phyloP scores from a whole-genome alignment of 2,888 invertebrate species.

The Leptarthrus brevirostris region DNA sequence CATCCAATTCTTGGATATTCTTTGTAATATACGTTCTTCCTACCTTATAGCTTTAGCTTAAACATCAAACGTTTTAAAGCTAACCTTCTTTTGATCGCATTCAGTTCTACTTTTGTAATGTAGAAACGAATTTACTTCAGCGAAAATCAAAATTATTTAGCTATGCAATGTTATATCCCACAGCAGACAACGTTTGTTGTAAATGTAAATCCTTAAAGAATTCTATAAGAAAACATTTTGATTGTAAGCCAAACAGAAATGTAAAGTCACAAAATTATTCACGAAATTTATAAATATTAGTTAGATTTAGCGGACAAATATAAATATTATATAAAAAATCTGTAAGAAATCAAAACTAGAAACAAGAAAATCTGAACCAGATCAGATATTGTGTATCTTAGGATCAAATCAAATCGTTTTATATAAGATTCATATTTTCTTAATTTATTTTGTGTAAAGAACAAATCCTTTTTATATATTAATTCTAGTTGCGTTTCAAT shows the following conservation, averaged over 20 bases:
- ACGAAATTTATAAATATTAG: slow-evolving; percentile 28
- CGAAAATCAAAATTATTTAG: slow-evolving; percentile 12
- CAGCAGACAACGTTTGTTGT: neutral
- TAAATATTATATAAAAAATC: neutral
- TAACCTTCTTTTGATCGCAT: neutral
- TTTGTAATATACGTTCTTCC: no score
- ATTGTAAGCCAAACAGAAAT: neutral
- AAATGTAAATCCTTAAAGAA: neutral
- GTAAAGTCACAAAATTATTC: slow-evolving; percentile 39
- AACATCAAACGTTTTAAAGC: no score
- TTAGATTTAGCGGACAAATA: slow-evolving; percentile 3
- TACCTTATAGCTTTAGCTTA: no score
- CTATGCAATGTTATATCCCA: neutral
- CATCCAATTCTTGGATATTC: neutral
- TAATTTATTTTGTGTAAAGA: slow-evolving; percentile 52
- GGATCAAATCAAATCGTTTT: slow-evolving; percentile 25
- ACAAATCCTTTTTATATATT: slow-evolving; percentile 50
- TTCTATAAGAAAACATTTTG: no score
- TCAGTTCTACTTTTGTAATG: slow-evolving; percentile 15
- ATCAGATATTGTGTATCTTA: no score
- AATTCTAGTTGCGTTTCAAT: slow-evolving; percentile 38
- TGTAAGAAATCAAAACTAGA: no score
- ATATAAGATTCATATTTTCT: slow-evolving; percentile 37
- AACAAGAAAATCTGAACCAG: no score
- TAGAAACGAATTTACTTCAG: neutral